Evolutionary conservation across 2,888 invertebrate genomes (phyloP).

Genomic region (Lathronympha strigana): DNA sequence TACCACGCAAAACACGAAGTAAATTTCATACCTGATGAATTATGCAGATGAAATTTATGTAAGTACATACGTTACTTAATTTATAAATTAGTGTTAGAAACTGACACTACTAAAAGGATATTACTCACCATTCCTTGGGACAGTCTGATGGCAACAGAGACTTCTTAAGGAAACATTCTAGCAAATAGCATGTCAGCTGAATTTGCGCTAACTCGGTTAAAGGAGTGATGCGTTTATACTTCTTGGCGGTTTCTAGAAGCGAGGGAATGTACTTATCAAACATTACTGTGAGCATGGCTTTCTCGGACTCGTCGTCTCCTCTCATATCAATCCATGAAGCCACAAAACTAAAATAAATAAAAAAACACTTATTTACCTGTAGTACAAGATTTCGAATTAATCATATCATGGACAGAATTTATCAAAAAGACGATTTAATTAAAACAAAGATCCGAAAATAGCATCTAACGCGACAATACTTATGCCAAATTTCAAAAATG

Average conservation of each 20-base stretch:
- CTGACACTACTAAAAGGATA: background rate
- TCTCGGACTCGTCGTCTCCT: slow-evolving; percentile 88
- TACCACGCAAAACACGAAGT: slow-evolving; percentile 94
- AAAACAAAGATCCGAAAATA: too few species aligned
- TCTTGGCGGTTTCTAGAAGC: slow-evolving; percentile 89
- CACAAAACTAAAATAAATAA: slow-evolving; percentile 86
- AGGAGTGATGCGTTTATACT: slow-evolving; percentile 95
- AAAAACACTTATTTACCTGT: too few species aligned
- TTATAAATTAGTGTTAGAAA: background rate
- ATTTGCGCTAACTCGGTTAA: slow-evolving; percentile 95
- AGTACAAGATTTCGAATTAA: too few species aligned
- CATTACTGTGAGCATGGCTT: slow-evolving; percentile 91
- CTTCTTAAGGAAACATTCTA: slow-evolving; percentile 93
- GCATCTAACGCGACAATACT: too few species aligned
- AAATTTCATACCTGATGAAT: slow-evolving; percentile 89
- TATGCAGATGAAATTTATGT: background rate
- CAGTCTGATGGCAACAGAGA: slow-evolving; percentile 93
- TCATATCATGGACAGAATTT: too few species aligned
- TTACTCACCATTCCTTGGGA: slow-evolving; percentile 92
- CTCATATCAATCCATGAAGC: slow-evolving; percentile 94
- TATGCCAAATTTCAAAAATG: too few species aligned
- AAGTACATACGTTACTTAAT: too few species aligned
- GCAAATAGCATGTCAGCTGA: slow-evolving; percentile 92
- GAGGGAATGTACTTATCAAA: slow-evolving; percentile 97
- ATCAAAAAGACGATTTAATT: too few species aligned